These are phyloP conservation scores for Drosophila phalerata DNA, from an alignment of 2,888 invertebrate genomes.

Conservation along the genomic window DNA sequence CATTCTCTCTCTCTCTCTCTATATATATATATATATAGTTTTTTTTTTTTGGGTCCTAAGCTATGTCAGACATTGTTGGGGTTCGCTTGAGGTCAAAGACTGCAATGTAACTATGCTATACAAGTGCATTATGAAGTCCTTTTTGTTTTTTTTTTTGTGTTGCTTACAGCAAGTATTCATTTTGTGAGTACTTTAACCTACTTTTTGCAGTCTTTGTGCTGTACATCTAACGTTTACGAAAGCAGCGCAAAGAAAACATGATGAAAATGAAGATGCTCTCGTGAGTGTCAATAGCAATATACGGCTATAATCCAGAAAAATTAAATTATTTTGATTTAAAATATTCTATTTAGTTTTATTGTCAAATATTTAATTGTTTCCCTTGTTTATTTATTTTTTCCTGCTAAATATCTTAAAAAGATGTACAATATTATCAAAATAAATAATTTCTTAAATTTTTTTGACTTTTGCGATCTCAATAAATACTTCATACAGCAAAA, in stretches of 20 bases:
- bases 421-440: too few relatives aligned
- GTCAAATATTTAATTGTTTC: too few relatives aligned
- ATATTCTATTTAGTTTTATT: too few relatives aligned
- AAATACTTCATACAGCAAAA: too few relatives aligned
- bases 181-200: conserved; percentile 19
- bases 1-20: background rate
- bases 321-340: too few relatives aligned
- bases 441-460: too few relatives aligned
- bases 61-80: conserved; percentile 12
- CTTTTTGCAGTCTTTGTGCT: background rate
- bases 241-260: background rate
- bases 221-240: conserved; percentile 6
- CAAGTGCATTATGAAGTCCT: conserved; percentile 9
- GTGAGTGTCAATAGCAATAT: background rate
- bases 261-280: background rate
- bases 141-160: background rate
- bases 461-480: background rate
- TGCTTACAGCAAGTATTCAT: conserved; percentile 8
- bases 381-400: too few relatives aligned
- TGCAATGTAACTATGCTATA: conserved; percentile 12
- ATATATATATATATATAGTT: background rate
- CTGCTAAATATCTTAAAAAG: too few relatives aligned
- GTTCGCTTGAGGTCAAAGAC: conserved; percentile 25
- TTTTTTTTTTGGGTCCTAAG: background rate
- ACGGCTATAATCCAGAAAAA: too few relatives aligned